A percentile compares a stretch with the other conserved stretches of the same genome.
Conservation (phyloP, 2,797 vertebrate species). For the Austrolebias charrua region DNA sequence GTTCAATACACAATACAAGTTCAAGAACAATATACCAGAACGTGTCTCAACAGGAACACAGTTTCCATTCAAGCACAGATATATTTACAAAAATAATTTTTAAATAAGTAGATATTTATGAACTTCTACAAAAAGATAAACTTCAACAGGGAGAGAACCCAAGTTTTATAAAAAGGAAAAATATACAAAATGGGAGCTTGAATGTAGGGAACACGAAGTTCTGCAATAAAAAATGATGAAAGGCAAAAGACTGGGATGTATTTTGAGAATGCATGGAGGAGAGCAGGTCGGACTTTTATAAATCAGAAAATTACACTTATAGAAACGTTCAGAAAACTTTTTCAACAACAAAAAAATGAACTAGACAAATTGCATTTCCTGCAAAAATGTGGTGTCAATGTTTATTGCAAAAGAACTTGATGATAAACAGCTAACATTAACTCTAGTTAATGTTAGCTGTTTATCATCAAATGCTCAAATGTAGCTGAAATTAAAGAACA, state of each 20-base stretch:
- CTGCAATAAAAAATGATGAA: conserved; percentile 47
- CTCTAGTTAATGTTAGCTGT: too few relatives aligned
- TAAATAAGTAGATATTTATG: neutral
- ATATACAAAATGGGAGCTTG: conserved; percentile 34
- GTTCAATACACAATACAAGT: conserved; percentile 17
- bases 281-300: conserved; percentile 9
- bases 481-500: too few relatives aligned
- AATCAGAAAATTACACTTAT: conserved; percentile 5
- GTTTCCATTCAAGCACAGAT: conserved; percentile 4
- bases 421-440: too few relatives aligned
- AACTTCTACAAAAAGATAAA: conserved; percentile 24
- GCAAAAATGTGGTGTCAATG: too few relatives aligned
- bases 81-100: conserved; percentile 4
- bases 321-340: neutral
- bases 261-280: conserved; percentile 18
- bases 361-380: neutral
- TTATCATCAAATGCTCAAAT: too few relatives aligned
- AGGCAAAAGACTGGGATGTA: conserved; percentile 15
- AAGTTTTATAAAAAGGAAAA: conserved; percentile 35
- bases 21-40: conserved; percentile 26
- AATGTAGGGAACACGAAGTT: conserved; percentile 30
- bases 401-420: too few relatives aligned
- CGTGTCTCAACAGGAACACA: conserved; percentile 12
- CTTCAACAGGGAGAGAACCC: conserved; percentile 44
- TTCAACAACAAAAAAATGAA: neutral